Conservation (phyloP, 1,140 invertebrate species). For the Procambarus clarkii region DNA sequence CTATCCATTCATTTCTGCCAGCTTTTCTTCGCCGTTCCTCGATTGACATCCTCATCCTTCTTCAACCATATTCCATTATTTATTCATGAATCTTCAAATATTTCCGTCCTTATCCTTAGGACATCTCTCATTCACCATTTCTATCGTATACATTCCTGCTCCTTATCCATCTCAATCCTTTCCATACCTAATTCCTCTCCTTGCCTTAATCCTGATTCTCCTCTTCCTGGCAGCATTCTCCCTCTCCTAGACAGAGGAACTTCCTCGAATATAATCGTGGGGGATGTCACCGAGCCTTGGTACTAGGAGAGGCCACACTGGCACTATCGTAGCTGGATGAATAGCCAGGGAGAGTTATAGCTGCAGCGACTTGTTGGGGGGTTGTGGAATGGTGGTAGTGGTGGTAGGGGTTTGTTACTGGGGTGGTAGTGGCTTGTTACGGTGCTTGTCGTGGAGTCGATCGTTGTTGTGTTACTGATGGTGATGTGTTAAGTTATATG, state of each 20-base stretch:
- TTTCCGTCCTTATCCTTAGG: too few relatives aligned
- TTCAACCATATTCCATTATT: too few relatives aligned
- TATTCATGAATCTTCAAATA: too few relatives aligned
- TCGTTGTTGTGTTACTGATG: too few relatives aligned
- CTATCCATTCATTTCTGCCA: too few relatives aligned
- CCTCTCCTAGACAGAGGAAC: conserved; percentile 19
- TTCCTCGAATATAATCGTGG: conserved; percentile 51
- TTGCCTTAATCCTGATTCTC: neutral
- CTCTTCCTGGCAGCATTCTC: too few relatives aligned
- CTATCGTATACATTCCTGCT: neutral
- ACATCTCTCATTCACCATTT: too few relatives aligned
- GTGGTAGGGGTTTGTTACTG: neutral
- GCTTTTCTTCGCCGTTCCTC: too few relatives aligned
- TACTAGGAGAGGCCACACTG: conserved; percentile 51
- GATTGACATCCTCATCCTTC: too few relatives aligned
- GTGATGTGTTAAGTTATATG: too few relatives aligned
- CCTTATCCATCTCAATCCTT: neutral
- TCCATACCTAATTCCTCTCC: conserved; percentile 11
- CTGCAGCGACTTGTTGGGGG: neutral
- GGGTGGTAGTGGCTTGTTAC: neutral
- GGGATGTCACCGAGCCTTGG: conserved; percentile 42
- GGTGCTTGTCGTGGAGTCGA: too few relatives aligned
- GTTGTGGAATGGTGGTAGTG: conserved; percentile 11
- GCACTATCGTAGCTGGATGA: conserved; percentile 60
- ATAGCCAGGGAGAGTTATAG: conserved; percentile 60